These are phyloP conservation scores for Euphonia xanthogaster DNA, from an alignment of 2,797 vertebrate species.

Conservation along the genomic window DNA sequence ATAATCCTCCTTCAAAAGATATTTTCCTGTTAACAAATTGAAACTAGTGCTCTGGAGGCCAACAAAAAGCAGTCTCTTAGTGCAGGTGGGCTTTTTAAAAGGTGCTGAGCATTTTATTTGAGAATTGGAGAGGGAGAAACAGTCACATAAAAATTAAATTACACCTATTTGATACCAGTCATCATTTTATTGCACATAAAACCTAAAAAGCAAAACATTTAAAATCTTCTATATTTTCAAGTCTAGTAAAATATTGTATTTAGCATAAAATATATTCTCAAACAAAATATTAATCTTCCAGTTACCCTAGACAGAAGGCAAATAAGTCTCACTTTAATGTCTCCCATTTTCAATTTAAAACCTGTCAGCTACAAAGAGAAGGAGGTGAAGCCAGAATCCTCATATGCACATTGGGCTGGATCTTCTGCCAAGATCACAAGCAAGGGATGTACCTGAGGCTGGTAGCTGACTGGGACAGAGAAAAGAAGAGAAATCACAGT, in stretches of 20 bases:
- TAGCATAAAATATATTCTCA: slow-evolving; percentile 25
- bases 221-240: background rate
- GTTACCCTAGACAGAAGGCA: slow-evolving; percentile 4
- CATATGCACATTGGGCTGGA: rapidly evolving
- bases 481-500: background rate
- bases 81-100: slow-evolving; percentile 47
- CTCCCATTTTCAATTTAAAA: slow-evolving; percentile 15
- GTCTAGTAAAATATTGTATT: slow-evolving; percentile 4
- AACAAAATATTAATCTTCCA: slow-evolving; percentile 10
- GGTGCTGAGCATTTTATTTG: slow-evolving; percentile 54
- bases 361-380: background rate
- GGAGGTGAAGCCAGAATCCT: background rate
- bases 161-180: slow-evolving; percentile 40
- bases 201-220: slow-evolving; percentile 35
- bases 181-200: slow-evolving; percentile 49
- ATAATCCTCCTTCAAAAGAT: slow-evolving; percentile 18
- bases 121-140: slow-evolving; percentile 22
- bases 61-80: slow-evolving; percentile 29
- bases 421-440: background rate
- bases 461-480: background rate
- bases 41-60: slow-evolving; percentile 34
- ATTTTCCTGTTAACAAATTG: slow-evolving; percentile 54
- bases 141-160: slow-evolving; percentile 55
- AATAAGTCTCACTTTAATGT: slow-evolving; percentile 10
- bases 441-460: background rate